Percentiles rank a stretch among this genome's conserved stretches.
These are phyloP conservation scores for Speoplatyrhinus poulsoni DNA, from an alignment of 2,113 vertebrate species.

Conservation along the genomic window DNA sequence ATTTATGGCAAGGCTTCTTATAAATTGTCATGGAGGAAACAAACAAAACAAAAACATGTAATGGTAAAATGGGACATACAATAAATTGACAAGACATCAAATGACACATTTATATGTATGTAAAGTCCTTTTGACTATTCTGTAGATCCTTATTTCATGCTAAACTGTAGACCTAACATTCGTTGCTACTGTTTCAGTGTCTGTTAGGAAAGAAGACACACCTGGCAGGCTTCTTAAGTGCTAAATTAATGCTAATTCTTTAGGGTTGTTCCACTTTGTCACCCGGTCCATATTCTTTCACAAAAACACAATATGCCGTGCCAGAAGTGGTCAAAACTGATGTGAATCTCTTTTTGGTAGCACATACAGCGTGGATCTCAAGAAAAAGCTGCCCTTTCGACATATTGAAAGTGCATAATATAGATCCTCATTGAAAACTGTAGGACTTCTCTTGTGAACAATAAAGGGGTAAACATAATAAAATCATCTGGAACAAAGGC, in stretches of 20 bases:
- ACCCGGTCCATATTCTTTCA: background rate
- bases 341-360: background rate
- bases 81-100: slow-evolving; percentile 29
- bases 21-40: slow-evolving; percentile 43
- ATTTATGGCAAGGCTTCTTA: slow-evolving; percentile 44
- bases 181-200: slow-evolving; percentile 12
- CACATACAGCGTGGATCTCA: slow-evolving; percentile 33
- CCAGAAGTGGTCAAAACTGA: background rate
- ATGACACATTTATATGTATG: slow-evolving; percentile 27
- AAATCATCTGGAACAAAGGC: slow-evolving; percentile 29
- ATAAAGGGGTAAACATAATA: slow-evolving; percentile 26
- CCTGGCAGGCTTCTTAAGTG: slow-evolving; percentile 46
- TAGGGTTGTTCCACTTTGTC: slow-evolving; percentile 1
- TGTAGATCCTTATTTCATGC: slow-evolving; percentile 3
- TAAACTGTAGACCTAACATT: slow-evolving; percentile 18
- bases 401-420: slow-evolving; percentile 27
- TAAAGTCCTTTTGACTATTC: slow-evolving; percentile 11
- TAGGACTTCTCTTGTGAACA: slow-evolving; percentile 21
- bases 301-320: background rate
- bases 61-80: slow-evolving; percentile 35
- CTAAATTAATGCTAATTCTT: background rate
- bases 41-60: slow-evolving; percentile 47
- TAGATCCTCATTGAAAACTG: slow-evolving; percentile 23
- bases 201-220: slow-evolving; percentile 10
- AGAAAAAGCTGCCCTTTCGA: slow-evolving; percentile 11